Evolutionary conservation across 2,888 invertebrate genomes (phyloP), one percentile per base, ranked within the genome.

Genomic region (Lucinisca nassula): DNA sequence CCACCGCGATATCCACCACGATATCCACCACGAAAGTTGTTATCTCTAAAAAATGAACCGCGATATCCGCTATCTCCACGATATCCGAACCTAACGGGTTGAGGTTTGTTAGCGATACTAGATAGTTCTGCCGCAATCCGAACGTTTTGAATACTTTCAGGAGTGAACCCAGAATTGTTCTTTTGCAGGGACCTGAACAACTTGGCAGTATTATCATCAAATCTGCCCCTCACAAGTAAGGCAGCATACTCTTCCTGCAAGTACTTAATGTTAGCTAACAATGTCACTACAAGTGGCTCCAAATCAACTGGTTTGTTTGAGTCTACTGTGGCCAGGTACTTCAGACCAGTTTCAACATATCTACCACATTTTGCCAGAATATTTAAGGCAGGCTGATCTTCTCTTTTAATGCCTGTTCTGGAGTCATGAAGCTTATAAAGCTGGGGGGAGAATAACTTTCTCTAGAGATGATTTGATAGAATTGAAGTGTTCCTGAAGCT

Each of bases 161-260:
- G 27, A 0, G 49, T 70, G 35, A 88, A 88, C 17, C 72, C 78
- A 8, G 87, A 85, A 17, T 55, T 82, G 61, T 73, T 82, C 30
- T 77, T 79, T 30, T 77, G 72, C 12, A 88, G 45, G 6, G 82
- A 45, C 45, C 79, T n/a, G 49, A 80, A 82, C 40, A 82, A 32
- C 38, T 80, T 37, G 0, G 88, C 73, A 17, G 82, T 88, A 27
- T 61, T 40, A 49, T 79, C 35, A 49, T 85, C 79, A 79, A 82
- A 88, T 49, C 30, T 38, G 24, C 80, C 74, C 38, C 85, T 79
- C 14, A 88, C 85, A 14, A 88, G n/a, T 8, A 85, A 38, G 17
- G 82, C 77, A 17, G 85, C 82, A 55, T 85, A 85, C 40, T 85
- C 88, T 2, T 79, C 79, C 38, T 84, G 84, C 0, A 84, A 38